Percentiles rank a stretch among this genome's conserved stretches.
Conservation (phyloP, 1,140 invertebrate species). For the Cotesia typhae region DNA sequence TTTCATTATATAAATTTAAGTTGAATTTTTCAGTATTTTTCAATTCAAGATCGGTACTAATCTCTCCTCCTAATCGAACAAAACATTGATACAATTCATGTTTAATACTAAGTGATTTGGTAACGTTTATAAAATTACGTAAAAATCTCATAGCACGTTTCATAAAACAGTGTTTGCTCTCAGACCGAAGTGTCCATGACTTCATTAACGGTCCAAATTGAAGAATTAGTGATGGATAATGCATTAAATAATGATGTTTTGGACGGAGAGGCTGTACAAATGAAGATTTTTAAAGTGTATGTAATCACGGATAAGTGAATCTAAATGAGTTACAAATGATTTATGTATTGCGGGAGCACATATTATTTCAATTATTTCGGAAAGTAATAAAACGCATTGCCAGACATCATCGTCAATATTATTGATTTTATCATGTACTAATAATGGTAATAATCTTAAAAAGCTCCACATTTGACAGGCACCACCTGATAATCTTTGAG, state of each 20-base stretch:
- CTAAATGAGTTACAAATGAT: slow-evolving; percentile 37
- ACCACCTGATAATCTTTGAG: too few relatives aligned
- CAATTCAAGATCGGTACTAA: slow-evolving; percentile 31
- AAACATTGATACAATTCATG: slow-evolving; percentile 39
- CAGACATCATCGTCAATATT: too few relatives aligned
- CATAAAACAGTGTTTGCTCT: slow-evolving; percentile 39
- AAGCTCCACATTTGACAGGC: too few relatives aligned
- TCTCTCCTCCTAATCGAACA: slow-evolving; percentile 34
- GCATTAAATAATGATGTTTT: slow-evolving; percentile 33
- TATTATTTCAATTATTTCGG: slow-evolving; percentile 40
- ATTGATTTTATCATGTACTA: too few relatives aligned
- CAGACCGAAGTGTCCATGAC: slow-evolving; percentile 38
- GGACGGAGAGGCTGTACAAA: too few relatives aligned
- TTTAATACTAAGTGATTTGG: slow-evolving; percentile 33
- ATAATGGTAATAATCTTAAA: too few relatives aligned
- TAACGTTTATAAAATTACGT: slow-evolving; percentile 39
- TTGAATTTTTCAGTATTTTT: slow-evolving; percentile 22
- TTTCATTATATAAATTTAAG: slow-evolving; percentile 30
- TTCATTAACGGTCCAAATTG: slow-evolving; percentile 37
- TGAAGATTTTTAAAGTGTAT: too few relatives aligned
- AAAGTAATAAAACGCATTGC: too few relatives aligned
- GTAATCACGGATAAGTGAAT: too few relatives aligned
- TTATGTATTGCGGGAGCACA: slow-evolving; percentile 43
- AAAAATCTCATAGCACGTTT: slow-evolving; percentile 33
- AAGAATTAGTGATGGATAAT: slow-evolving; percentile 39